Conservation (phyloP, 2,888 invertebrate species). For the Drosophila atroscutellata region DNA sequence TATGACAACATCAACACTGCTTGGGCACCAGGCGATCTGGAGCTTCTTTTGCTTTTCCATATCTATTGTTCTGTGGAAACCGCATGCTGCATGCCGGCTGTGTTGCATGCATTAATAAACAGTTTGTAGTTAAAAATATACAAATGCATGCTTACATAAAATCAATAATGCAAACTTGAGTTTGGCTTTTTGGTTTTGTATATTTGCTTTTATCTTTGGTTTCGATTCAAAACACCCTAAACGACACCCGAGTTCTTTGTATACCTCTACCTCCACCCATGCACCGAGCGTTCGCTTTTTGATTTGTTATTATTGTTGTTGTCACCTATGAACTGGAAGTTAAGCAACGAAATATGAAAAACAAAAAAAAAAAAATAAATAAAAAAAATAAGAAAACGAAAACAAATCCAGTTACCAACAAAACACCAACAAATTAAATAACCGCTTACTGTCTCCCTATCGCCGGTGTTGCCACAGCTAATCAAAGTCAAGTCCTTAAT, state of each 20-base stretch:
- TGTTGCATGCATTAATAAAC: constrained; percentile 25
- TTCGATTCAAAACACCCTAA: constrained; percentile 40
- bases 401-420: constrained; percentile 46
- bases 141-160: constrained; percentile 18
- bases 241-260: constrained; percentile 37
- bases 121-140: constrained; percentile 23
- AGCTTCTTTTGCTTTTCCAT: constrained; percentile 10
- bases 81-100: constrained; percentile 34
- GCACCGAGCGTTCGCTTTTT: constrained; percentile 76
- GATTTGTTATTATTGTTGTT: constrained; percentile 60
- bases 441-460: constrained; percentile 68
- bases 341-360: constrained; percentile 30
- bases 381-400: constrained; percentile 21
- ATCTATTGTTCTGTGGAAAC: constrained; percentile 16
- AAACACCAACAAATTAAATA: constrained; percentile 49
- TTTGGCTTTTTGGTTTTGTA: constrained; percentile 54
- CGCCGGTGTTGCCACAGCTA: constrained; percentile 56
- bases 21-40: not conserved
- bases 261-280: constrained; percentile 44
- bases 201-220: constrained; percentile 58
- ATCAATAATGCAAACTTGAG: constrained; percentile 42
- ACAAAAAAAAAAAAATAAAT: constrained; percentile 32
- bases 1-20: constrained; percentile 4
- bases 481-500: constrained; percentile 56
- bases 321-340: constrained; percentile 59